These are phyloP conservation scores for Taphrorychus bicolor DNA, from an alignment of 2,888 invertebrate species.

Conservation along the genomic window DNA sequence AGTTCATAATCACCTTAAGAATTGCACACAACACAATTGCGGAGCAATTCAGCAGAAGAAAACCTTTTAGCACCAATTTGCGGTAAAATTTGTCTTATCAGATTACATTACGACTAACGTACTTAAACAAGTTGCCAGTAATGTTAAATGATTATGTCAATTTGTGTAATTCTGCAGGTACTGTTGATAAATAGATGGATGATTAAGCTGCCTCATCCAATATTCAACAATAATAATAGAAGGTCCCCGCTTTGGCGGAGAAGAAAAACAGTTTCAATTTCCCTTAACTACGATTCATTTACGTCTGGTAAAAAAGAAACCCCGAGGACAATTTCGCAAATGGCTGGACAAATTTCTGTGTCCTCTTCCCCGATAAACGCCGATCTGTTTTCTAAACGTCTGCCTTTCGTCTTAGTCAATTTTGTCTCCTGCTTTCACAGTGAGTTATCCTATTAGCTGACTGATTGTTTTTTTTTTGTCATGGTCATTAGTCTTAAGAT, in stretches of 20 bases:
- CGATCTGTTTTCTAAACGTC: slow-evolving; percentile 40
- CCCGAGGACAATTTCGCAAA: slow-evolving; percentile 36
- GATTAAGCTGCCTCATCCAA: background rate
- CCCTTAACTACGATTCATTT: slow-evolving; percentile 26
- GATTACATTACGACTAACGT: slow-evolving; percentile 9
- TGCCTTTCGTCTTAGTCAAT: slow-evolving; percentile 38
- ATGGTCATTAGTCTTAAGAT: too few relatives aligned
- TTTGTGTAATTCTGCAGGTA: background rate
- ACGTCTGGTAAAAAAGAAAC: slow-evolving; percentile 22
- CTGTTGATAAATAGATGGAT: background rate
- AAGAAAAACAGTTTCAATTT: slow-evolving; percentile 27
- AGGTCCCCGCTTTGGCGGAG: background rate
- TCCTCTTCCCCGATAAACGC: slow-evolving; percentile 35
- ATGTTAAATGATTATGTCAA: background rate
- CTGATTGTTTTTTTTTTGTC: slow-evolving; percentile 20
- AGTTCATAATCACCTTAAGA: background rate
- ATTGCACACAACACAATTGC: background rate
- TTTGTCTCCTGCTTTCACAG: slow-evolving; percentile 27
- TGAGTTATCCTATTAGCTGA: slow-evolving; percentile 30
- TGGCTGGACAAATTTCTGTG: slow-evolving; percentile 39
- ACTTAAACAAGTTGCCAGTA: background rate
- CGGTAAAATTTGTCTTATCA: slow-evolving; percentile 30
- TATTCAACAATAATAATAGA: background rate
- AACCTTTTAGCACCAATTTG: slow-evolving; percentile 29
- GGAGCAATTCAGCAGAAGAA: background rate